Base-by-base conservation (phyloP, 2,797 vertebrate species). In the Hypotaenidia philippensis region DNA sequence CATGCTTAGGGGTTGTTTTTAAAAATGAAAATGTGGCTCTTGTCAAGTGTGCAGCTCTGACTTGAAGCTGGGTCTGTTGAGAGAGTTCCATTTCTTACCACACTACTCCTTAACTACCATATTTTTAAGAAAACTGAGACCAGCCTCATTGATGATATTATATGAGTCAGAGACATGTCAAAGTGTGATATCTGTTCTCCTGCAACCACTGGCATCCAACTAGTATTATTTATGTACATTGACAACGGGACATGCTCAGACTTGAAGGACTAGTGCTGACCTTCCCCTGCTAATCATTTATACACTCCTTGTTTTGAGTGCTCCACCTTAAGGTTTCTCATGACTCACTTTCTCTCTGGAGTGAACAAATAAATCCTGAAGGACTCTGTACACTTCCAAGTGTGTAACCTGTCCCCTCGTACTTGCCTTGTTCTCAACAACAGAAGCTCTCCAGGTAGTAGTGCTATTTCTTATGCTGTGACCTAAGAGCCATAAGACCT, bases 281-380 rank as follows among this genome's bases (percentile, higher is more conserved):
- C 96, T 97, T 96, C 95, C 94, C 91, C 90, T 89, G 92, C 90
- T 95, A 96, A 97, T 96, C 90, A 92, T 88, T 93, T 94, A 83
- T 95, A 94, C 96, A 96, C 96, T 97, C 97, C 96, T 97, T 97
- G 93, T 96, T 97, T 96, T 86, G 89, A 86, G 85, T 57, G 79
- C 97, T 97, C 96, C 97, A 94, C 97, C 97, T 97, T 95, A 97
- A 93, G 91, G 72, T 87, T 97, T 96, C 95, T 96, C 86, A 96
- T 98, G 97, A 98, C 95, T 98, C 97, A 97, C 89, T 96, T 97
- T 97, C 93, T 94, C 92, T 97, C 78, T 68, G 83, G 82, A 91
- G 92, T 52, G 84, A 95, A 75, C 88, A 97, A 89, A 87, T 88
- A 91, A 74, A 92, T 68, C 63, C 86, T 72, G 85, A 94, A 90